Evolutionary conservation across 2,113 vertebrate genomes (phyloP).

Genomic region (Irena cyanogastra): DNA sequence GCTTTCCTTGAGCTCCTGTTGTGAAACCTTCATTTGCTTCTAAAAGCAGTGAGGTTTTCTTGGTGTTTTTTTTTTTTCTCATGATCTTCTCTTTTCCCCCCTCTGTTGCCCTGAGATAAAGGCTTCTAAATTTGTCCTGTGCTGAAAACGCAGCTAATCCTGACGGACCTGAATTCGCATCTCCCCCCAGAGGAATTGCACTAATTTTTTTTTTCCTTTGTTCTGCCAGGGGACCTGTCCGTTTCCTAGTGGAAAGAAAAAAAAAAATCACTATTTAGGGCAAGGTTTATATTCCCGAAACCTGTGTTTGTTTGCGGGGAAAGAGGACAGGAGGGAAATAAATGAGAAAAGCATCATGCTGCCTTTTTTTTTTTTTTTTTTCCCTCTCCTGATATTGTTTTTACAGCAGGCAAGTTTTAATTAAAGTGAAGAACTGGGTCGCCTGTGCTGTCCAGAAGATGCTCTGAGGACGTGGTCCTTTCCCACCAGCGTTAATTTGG

Average conservation of each 20-base stretch:
- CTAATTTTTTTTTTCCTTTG: conserved; percentile 53
- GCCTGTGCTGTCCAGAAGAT: conserved; percentile 34
- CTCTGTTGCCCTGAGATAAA: conserved; percentile 62
- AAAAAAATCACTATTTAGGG: conserved; percentile 48
- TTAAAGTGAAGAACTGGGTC: conserved; percentile 43
- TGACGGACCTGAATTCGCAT: conserved; percentile 57
- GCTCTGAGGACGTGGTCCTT: not conserved
- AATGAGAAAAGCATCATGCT: conserved; percentile 12
- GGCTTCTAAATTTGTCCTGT: conserved; percentile 61
- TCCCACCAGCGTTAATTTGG: not conserved
- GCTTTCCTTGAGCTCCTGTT: not conserved
- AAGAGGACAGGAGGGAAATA: conserved; percentile 45
- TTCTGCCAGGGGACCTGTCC: conserved; percentile 52
- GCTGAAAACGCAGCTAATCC: conserved; percentile 61
- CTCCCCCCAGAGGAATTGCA: conserved; percentile 46
- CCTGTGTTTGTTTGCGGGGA: conserved; percentile 4
- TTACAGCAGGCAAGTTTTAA: conserved; percentile 39
- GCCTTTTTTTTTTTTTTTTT: not conserved
- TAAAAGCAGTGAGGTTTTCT: not conserved
- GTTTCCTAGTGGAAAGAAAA: conserved; percentile 40
- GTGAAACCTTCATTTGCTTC: conserved; percentile 31
- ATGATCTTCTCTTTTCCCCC: conserved; percentile 40
- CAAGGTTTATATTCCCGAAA: conserved; percentile 48
- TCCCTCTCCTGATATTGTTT: not conserved
- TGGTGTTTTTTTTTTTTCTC: not conserved